A percentile compares a stretch with the other conserved stretches of the same genome.
phyloP scores from a whole-genome alignment of 1,140 invertebrate species.

The Papilio dardanus region DNA sequence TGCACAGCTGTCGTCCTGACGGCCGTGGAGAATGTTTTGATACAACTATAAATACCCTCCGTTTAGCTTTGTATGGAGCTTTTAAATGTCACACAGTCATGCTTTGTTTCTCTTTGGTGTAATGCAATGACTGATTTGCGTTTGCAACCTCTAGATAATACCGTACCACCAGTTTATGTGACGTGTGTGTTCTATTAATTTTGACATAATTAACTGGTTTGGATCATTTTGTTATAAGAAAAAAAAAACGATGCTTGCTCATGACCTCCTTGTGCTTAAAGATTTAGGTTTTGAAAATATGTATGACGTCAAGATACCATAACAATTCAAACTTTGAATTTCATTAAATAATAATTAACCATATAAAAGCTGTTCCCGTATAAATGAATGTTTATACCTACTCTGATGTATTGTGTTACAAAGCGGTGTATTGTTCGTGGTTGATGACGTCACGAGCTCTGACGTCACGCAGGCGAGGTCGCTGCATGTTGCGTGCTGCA shows the following conservation, averaged over 20 bases:
- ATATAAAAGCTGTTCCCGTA: background rate
- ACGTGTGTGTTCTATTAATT: background rate
- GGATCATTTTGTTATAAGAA: too few species aligned
- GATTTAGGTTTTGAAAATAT: too few species aligned
- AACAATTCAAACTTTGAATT: background rate
- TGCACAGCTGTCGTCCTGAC: slow-evolving; percentile 28
- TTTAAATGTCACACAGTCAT: background rate
- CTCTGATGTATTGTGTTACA: background rate
- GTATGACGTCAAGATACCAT: too few species aligned
- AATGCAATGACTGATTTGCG: background rate
- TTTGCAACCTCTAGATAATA: background rate
- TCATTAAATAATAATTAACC: background rate
- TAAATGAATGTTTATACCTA: slow-evolving; percentile 7
- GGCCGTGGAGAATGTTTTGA: background rate
- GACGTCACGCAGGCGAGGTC: slow-evolving; percentile 15
- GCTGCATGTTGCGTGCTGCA: slow-evolving; percentile 6
- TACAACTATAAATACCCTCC: background rate
- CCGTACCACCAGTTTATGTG: background rate
- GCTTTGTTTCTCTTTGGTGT: background rate
- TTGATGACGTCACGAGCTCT: background rate
- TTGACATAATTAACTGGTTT: too few species aligned
- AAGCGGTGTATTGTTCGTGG: background rate
- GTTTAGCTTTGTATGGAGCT: background rate
- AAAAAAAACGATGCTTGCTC: too few species aligned
- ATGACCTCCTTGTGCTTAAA: too few species aligned